Conservation (phyloP, 2,888 invertebrate genomes). For the Aplocera efformata region DNA sequence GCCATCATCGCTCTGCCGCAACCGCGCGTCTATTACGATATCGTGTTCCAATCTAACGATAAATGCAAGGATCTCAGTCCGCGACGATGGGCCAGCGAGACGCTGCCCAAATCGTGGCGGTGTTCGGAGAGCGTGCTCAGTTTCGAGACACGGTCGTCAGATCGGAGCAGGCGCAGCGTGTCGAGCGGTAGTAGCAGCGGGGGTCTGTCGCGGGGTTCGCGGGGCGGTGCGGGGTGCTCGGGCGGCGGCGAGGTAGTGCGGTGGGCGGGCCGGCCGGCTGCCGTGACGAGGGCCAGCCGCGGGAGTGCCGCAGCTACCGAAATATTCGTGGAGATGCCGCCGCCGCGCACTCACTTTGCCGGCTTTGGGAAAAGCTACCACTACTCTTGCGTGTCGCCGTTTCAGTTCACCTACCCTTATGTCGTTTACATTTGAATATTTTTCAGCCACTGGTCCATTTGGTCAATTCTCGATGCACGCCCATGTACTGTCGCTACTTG, state of each 20-base stretch:
- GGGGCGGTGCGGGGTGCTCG: conserved; percentile 34
- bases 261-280: conserved; percentile 72
- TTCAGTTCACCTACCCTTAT: conserved; percentile 73
- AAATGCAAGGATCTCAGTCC: conserved; percentile 54
- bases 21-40: conserved; percentile 67
- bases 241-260: conserved; percentile 65
- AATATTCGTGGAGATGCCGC: conserved; percentile 70
- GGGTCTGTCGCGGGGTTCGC: conserved; percentile 28
- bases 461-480: conserved; percentile 14
- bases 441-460: background rate
- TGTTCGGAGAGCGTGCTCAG: conserved; percentile 69
- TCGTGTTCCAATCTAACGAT: conserved; percentile 50
- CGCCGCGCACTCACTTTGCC: conserved; percentile 72
- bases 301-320: conserved; percentile 71
- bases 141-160: conserved; percentile 47
- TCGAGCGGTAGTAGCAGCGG: conserved; percentile 47
- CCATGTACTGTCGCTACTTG: conserved; percentile 2
- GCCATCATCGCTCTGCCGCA: conserved; percentile 70
- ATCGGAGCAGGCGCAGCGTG: conserved; percentile 53
- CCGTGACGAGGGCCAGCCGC: conserved; percentile 77
- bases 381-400: conserved; percentile 78
- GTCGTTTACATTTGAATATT: conserved; percentile 67
- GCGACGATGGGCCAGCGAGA: conserved; percentile 65
- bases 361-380: conserved; percentile 78
- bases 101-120: conserved; percentile 68